Conservation (phyloP, 2,888 invertebrate species). For the Scrobipalpa atriplicella region DNA sequence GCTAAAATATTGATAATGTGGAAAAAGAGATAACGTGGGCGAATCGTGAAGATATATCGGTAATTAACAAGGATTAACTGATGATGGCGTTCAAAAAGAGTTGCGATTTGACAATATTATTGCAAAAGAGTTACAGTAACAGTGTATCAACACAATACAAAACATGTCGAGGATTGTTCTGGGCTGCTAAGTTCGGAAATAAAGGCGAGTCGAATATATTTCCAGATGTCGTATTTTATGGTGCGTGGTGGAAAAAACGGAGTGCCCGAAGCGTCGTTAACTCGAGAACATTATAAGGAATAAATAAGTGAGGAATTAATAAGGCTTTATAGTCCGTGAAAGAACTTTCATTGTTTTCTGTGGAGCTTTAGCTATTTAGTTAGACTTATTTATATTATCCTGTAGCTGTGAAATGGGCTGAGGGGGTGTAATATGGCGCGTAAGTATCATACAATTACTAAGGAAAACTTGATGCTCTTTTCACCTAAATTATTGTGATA, state of each 20-base stretch:
- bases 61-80: slow-evolving; percentile 33
- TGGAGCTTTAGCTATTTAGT: slow-evolving; percentile 48
- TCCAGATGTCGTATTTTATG: slow-evolving; percentile 75
- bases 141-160: slow-evolving; percentile 45
- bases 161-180: slow-evolving; percentile 45
- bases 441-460: background rate
- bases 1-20: slow-evolving; percentile 51
- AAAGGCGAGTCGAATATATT: slow-evolving; percentile 61
- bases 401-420: slow-evolving; percentile 4
- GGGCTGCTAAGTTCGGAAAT: slow-evolving; percentile 61
- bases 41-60: slow-evolving; percentile 34
- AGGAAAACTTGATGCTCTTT: background rate
- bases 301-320: slow-evolving; percentile 79
- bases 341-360: slow-evolving; percentile 72
- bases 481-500: background rate
- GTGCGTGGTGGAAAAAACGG: slow-evolving; percentile 73
- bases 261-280: slow-evolving; percentile 74
- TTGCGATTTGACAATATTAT: slow-evolving; percentile 36
- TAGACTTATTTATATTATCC: slow-evolving; percentile 51
- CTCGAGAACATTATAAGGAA: slow-evolving; percentile 79
- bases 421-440: background rate
- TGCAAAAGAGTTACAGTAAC: slow-evolving; percentile 32
- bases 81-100: slow-evolving; percentile 26
- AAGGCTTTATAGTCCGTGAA: slow-evolving; percentile 78
- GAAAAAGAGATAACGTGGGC: slow-evolving; percentile 45